Base-by-base conservation (phyloP, 2,797 vertebrate genomes). In the Sparus aurata region DNA sequence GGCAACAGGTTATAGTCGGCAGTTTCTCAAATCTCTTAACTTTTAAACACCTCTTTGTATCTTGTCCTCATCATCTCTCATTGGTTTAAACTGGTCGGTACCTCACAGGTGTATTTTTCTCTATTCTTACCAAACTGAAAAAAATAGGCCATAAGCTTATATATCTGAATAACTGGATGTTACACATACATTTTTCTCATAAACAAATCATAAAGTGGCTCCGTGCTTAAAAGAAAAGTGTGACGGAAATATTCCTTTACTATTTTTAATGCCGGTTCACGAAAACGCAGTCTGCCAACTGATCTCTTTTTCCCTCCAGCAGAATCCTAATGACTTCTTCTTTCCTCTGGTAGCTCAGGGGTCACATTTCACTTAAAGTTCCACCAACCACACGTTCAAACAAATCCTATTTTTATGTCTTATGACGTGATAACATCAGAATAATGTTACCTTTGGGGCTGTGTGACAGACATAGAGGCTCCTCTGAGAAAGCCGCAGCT, bases 361-460 rank as follows among this genome's bases (percentile, higher is more conserved):
- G 49, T 82, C 60, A n/a, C 52, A 58, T 80, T 82, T 80, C 77
- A 78, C 60, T 59, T 57, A 13, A 64, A 57, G 46, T 50, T 85
- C 38, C 68, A 80, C 0, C 0, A 69, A 71, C 62, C 80, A 50
- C 80, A 73, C 77, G 85, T 91, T 84, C 61, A 85, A 81, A 80
- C 52, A 63, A 75, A 76, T 62, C 25, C 22, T 66, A 50, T 73
- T 85, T 91, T 87, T 75, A 84, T 74, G 61, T 82, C 60, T 79
- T 64, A 72, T 84, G 80, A 86, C 22, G 38, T 67, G 81, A 80
- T 77, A 75, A 77, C 77, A 76, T 77, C 70, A 77, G 70, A 83
- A 66, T 84, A 84, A 85, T 80, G 11, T 73, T 82, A 80, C 83
- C 78, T 85, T 81, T 66, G 78, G 68, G 75, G 46, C 69, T 5